phyloP scores from a whole-genome alignment of 2,113 vertebrate species.

The Pterocles burchelli region DNA sequence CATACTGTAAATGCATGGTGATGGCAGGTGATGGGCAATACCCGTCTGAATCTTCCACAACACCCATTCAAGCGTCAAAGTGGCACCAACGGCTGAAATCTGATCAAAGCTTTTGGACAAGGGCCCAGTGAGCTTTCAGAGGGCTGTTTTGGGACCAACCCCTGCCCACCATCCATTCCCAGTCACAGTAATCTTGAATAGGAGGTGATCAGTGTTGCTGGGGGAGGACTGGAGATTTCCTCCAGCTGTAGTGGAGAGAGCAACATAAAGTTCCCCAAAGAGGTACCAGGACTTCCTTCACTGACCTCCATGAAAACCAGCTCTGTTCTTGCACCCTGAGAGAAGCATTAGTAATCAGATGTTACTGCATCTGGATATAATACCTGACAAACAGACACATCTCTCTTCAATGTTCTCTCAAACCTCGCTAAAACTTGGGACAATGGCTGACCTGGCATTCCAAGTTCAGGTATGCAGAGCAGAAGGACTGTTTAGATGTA shows the following conservation, averaged over 20 bases:
- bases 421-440: not conserved
- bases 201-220: rapidly evolving
- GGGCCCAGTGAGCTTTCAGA: not conserved
- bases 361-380: not conserved
- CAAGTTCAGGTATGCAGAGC: not conserved
- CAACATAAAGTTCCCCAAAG: not conserved
- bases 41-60: not conserved
- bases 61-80: not conserved
- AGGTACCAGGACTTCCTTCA: not conserved
- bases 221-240: not conserved
- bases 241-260: not conserved
- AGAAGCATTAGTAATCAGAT: not conserved
- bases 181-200: not conserved
- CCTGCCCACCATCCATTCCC: not conserved
- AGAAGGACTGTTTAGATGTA: not conserved
- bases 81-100: not conserved
- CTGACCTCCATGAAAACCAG: not conserved
- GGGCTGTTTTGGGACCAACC: not conserved
- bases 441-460: not conserved
- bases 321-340: not conserved
- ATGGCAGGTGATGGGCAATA: not conserved
- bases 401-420: not conserved
- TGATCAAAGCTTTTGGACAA: not conserved
- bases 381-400: not conserved
- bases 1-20: not conserved